phyloP scores from a whole-genome alignment of 2,888 invertebrate species.

The Chloroclystis v-ata region DNA sequence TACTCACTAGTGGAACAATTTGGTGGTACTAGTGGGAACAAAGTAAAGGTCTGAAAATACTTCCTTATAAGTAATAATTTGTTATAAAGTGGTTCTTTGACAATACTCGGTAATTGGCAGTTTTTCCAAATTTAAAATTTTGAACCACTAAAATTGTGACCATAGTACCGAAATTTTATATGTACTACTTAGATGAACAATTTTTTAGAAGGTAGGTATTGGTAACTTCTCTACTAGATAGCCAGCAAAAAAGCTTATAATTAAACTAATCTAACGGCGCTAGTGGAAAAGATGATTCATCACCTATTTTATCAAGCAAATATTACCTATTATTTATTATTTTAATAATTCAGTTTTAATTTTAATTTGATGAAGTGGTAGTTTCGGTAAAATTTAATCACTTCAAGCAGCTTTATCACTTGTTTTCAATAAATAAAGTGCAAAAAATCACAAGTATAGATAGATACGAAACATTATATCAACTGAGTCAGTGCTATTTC shows the following conservation, averaged over 20 bases:
- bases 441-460: constrained; percentile 2
- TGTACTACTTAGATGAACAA: too few relatives aligned
- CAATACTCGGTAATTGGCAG: constrained; percentile 12
- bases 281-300: background rate
- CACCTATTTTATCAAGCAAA: too few relatives aligned
- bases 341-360: background rate
- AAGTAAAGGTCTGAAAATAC: too few relatives aligned
- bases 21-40: too few relatives aligned
- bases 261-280: too few relatives aligned
- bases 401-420: constrained; percentile 1
- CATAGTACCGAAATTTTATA: too few relatives aligned
- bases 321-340: background rate
- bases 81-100: constrained; percentile 1
- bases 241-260: too few relatives aligned
- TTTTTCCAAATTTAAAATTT: constrained; percentile 11
- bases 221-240: too few relatives aligned
- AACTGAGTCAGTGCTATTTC: constrained; percentile 1
- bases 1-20: too few relatives aligned
- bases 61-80: too few relatives aligned
- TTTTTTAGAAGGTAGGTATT: too few relatives aligned
- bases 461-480: constrained; percentile 1
- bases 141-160: background rate
- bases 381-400: background rate
- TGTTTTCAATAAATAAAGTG: constrained; percentile 21
- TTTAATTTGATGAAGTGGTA: too few relatives aligned